phyloP scores from a whole-genome alignment of 2,113 vertebrate species.

The Gnathonemus echidnorhynchus region DNA sequence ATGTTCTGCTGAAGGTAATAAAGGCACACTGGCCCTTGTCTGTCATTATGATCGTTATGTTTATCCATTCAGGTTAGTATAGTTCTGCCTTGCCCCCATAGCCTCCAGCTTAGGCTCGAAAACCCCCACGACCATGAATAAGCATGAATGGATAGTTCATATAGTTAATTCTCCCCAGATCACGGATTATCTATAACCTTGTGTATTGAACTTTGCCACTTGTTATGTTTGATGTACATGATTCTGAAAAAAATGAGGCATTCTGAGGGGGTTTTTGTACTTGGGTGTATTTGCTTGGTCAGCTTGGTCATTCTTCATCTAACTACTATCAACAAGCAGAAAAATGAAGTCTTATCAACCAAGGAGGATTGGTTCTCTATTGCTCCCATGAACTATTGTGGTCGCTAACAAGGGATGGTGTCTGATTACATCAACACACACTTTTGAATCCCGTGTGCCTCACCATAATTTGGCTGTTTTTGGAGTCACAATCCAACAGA shows the following conservation, averaged over 20 bases:
- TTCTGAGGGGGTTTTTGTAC: background rate
- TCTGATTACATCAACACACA: background rate
- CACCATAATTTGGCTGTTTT: background rate
- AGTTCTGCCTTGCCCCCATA: background rate
- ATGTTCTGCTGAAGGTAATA: background rate
- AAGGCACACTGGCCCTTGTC: background rate
- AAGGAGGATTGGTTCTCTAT: background rate
- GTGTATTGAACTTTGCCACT: background rate
- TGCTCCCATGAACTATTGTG: background rate
- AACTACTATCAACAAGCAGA: background rate
- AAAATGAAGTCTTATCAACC: background rate
- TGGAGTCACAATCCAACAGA: background rate
- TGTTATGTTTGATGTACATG: background rate
- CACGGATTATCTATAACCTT: background rate
- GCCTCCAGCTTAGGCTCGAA: background rate
- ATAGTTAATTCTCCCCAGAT: background rate
- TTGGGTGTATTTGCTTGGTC: constrained; percentile 3
- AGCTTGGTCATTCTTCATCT: background rate
- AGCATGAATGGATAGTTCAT: background rate
- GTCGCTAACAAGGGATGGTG: background rate
- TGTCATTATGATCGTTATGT: background rate
- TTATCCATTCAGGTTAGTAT: constrained; percentile 13
- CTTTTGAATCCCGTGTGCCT: background rate
- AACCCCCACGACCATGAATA: background rate
- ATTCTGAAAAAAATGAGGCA: background rate